Evolutionary conservation across 2,888 invertebrate species (phyloP), one percentile per base, ranked within the genome.

Genomic region (Mechanitis messenoides): DNA sequence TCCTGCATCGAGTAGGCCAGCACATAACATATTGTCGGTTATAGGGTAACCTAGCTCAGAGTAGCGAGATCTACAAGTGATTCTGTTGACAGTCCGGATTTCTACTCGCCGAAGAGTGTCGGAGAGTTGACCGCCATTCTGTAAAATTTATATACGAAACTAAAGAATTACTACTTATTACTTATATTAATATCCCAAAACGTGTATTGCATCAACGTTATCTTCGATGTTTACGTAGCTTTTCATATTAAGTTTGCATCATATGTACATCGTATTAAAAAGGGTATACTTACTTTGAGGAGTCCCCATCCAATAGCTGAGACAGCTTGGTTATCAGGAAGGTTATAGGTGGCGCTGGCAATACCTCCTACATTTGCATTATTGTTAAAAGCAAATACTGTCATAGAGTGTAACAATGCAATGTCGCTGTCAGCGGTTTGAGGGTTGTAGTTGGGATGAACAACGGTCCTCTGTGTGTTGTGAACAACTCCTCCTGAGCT

Each of bases 231-330:
- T 35, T 35, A 35, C 1, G 35, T 35, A 20, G 20, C 20, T 20
- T 20, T 20, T 20, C 20, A 20, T 20, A 35, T 35, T 35, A 35
- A 35, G 35, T 35, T 35, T 6, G 45, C 38, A 11, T 54, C 45
- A 31, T 28, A 31, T 12, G 50, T 9, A 50, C 31, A 20, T 1
- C 0, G 11, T 35, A 46, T 60, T 11, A 6, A 45, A 56, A 61
- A 54, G 11, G 45, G 3, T 56, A 46, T 3, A 60, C 76, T 79
- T 70, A 85, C 86, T 56, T 76, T 72, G 1, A 72, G 71, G 5
- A 74, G 76, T 2, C 87, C 87, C 85, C 85, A 88, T 60, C 87
- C 88, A 47, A 85, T 80, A 54, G 81, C 87, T 61, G 62, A 68
- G 0, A 87, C 77, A 0, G 45, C 54, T 59, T 80, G 76, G 45